Conservation (phyloP, 2,888 invertebrate species). For the Pyrrhosoma nymphula region DNA sequence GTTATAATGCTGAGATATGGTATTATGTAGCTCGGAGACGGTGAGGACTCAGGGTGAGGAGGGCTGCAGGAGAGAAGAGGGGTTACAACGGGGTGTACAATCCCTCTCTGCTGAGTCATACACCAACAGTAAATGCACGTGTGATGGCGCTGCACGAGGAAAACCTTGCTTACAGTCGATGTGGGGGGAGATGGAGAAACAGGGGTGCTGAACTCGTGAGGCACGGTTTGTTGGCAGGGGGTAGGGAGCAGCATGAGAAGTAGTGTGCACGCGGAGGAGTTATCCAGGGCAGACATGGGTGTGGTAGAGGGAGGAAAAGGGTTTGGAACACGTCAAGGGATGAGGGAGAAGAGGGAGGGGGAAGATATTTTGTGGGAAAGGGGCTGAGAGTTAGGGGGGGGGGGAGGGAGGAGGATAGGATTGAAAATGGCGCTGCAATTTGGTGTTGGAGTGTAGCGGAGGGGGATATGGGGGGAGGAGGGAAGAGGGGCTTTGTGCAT, state of each 20-base stretch:
- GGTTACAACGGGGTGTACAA: not conserved
- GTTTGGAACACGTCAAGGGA: conserved; percentile 42
- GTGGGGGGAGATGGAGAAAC: not conserved
- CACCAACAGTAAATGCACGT: not conserved
- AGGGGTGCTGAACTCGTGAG: not conserved
- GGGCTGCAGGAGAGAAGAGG: not conserved
- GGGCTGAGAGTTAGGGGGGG: conserved; percentile 1
- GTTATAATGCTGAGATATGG: no score
- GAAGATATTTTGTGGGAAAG: not conserved
- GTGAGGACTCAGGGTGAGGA: no score
- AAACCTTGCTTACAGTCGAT: not conserved
- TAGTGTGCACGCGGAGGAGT: not conserved
- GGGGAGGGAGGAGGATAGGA: not conserved
- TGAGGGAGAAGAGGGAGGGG: not conserved
- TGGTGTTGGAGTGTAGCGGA: not conserved
- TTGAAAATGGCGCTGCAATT: conserved; percentile 27
- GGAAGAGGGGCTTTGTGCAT: not conserved
- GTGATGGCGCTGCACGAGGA: not conserved
- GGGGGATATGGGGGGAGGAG: no score
- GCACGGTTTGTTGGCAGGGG: not conserved
- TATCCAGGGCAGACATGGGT: not conserved
- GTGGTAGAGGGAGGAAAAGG: conserved; percentile 14
- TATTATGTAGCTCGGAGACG: no score
- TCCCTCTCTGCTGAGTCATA: not conserved
- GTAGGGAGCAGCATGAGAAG: not conserved